Evolutionary conservation across 2,888 invertebrate genomes (phyloP).

Genomic region (Pteria penguin): DNA sequence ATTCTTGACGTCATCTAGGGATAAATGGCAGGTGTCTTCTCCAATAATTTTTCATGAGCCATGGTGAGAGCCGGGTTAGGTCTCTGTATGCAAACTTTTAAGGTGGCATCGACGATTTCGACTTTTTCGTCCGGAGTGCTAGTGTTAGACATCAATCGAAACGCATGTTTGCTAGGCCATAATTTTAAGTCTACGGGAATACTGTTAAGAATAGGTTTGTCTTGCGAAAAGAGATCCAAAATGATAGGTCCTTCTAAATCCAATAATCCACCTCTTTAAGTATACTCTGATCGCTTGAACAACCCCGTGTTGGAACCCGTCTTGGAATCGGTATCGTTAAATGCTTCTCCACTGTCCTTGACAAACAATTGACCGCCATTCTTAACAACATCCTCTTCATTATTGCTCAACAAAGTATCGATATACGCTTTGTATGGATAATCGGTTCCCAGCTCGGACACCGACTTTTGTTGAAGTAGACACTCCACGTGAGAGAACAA

Average conservation of each 20-base stretch:
- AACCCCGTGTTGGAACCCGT: not conserved
- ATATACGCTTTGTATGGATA: slow-evolving; percentile 6
- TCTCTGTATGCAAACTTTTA: slow-evolving; percentile 44
- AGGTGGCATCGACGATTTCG: no score
- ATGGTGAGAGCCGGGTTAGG: no score
- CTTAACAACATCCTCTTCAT: not conserved
- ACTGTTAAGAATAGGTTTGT: slow-evolving; percentile 34
- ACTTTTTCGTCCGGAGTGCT: no score
- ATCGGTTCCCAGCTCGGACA: not conserved
- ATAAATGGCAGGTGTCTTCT: slow-evolving; percentile 35
- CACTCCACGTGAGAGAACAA: not conserved
- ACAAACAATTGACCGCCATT: not conserved
- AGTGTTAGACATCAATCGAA: no score
- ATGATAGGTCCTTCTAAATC: not conserved
- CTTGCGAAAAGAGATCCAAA: slow-evolving; percentile 5
- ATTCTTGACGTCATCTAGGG: slow-evolving; percentile 38
- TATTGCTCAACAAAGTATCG: not conserved
- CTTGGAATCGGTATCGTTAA: not conserved
- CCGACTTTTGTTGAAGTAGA: not conserved
- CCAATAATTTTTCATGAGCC: slow-evolving; percentile 34
- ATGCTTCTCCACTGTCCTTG: not conserved
- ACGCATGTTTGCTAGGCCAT: no score
- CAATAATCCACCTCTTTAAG: not conserved
- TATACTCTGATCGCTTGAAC: not conserved
- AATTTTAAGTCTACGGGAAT: slow-evolving; percentile 31